phyloP scores from a whole-genome alignment of 30 jellyfish, hydroid and myxozoan species.

The Aurelia sp. region DNA sequence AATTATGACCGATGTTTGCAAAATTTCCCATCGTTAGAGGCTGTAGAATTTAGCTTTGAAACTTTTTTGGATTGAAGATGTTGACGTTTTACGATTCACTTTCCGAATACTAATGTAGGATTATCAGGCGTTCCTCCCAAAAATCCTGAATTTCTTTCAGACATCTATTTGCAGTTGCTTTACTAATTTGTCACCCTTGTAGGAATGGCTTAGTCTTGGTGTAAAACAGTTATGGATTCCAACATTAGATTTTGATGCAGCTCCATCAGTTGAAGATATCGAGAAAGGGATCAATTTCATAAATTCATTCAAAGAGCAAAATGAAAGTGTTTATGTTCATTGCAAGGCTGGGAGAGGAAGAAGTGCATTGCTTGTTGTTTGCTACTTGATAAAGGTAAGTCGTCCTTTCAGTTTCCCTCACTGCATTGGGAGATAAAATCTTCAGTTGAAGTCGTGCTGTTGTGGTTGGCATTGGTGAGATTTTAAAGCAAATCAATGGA shows the following conservation, averaged over 20 bases:
- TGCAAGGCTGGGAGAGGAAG: conserved; percentile 99
- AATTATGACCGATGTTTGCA: too few relatives aligned
- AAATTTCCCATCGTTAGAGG: too few relatives aligned
- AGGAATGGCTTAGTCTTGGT: conserved; percentile 81
- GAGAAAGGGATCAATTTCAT: conserved; percentile 78
- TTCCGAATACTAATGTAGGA: too few relatives aligned
- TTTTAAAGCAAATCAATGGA: too few relatives aligned
- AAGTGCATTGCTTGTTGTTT: conserved; percentile 83
- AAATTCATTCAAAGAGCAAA: conserved; percentile 31
- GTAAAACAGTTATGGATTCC: conserved; percentile 79
- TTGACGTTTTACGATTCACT: too few relatives aligned
- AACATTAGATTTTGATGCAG: conserved; percentile 86
- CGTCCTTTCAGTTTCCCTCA: not conserved
- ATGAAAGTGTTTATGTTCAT: conserved; percentile 90
- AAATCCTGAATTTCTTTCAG: too few relatives aligned
- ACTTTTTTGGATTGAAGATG: not conserved
- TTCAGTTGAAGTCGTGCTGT: not conserved
- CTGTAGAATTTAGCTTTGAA: too few relatives aligned
- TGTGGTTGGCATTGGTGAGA: too few relatives aligned
- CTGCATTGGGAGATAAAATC: not conserved
- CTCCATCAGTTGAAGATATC: conserved; percentile 78
- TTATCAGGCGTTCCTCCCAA: too few relatives aligned
- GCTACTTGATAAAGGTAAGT: conserved; percentile 87
- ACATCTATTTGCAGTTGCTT: not conserved
- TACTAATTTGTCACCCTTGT: not conserved